Percentiles rank a stretch among this genome's conserved stretches.
These are phyloP conservation scores for Deroplatys truncata DNA, from an alignment of 2,888 invertebrate genomes.

Conservation along the genomic window DNA sequence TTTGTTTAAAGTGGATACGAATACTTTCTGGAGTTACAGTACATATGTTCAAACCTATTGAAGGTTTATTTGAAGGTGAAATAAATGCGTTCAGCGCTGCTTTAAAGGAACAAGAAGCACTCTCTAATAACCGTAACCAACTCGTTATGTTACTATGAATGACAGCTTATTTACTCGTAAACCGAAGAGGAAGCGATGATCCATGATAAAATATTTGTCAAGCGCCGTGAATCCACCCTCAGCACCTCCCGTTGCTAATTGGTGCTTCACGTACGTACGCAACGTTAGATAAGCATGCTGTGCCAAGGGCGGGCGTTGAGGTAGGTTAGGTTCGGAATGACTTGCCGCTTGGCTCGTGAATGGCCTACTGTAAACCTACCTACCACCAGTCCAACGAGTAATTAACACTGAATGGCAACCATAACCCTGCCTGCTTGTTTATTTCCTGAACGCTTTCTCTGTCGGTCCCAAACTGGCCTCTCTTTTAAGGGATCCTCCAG, in stretches of 20 bases:
- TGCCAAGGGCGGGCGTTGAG: not conserved
- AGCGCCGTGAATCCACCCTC: not conserved
- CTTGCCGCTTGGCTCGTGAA: not conserved
- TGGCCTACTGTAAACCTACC: not conserved
- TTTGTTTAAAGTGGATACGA: too few species aligned
- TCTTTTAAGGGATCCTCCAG: too few species aligned
- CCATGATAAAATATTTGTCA: not conserved
- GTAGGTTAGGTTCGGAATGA: not conserved
- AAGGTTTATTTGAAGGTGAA: too few species aligned
- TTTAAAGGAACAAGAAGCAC: too few species aligned
- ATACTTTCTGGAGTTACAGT: too few species aligned
- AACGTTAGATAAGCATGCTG: not conserved
- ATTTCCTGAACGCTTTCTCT: not conserved
- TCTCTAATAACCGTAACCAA: too few species aligned
- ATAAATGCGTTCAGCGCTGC: too few species aligned
- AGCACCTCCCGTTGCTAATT: not conserved
- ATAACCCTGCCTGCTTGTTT: not conserved
- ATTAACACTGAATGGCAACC: not conserved
- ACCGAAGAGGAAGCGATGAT: not conserved
- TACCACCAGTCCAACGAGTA: not conserved
- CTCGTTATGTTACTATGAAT: not conserved
- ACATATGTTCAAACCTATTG: too few species aligned
- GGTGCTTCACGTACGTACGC: not conserved
- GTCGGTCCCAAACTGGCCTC: too few species aligned
- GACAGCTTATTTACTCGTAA: not conserved